Base-by-base conservation (phyloP, 2,888 invertebrate genomes). In the Folsomia candida region DNA sequence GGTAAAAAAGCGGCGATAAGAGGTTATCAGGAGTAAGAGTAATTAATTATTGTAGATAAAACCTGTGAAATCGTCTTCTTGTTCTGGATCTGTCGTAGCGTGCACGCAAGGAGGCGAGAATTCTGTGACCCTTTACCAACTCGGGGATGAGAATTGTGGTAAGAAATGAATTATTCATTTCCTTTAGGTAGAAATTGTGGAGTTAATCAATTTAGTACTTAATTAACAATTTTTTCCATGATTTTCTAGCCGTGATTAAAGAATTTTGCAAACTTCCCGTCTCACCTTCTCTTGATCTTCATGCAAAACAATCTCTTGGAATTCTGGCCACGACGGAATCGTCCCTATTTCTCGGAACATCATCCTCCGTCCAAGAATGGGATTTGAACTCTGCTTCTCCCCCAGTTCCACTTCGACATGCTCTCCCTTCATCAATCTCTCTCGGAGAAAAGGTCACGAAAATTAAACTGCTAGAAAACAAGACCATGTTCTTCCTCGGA, bases 131-230 rank as follows among this genome's bases (percentile, higher is more conserved):
- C 47, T 79, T n/a, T 76, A 76, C 69, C 70, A 78, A 65, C 72
- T 78, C 27, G 79, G 79, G 22, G 71, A 79, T 59, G 77, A 78
- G 20, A 65, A 76, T 18, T 71, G 77, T 66, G 78, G 79, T 78
- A 67, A 64, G 51, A 22, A 60, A 60, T 60, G 22, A 9, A 24
- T 6, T 18, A n/a, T 24, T 24, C 47, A 47, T 47, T 47, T 47
- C 47, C 47, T 11, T 11, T 11, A 47, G 18, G 47, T 47, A 47
- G n/a, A n/a, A n/a, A n/a, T n/a, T n/a, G n/a, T n/a, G n/a, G n/a
- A n/a, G n/a, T n/a, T n/a, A n/a, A n/a, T n/a, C n/a, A n/a, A n/a
- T n/a, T n/a, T n/a, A n/a, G n/a, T n/a, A n/a, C n/a, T n/a, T n/a
- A n/a, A n/a, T n/a, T n/a, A n/a, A n/a, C n/a, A n/a, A n/a, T n/a